Evolutionary conservation across 1,140 invertebrate genomes (phyloP), one percentile per base, ranked within the genome.

Genomic region (Lepidurus arcticus): DNA sequence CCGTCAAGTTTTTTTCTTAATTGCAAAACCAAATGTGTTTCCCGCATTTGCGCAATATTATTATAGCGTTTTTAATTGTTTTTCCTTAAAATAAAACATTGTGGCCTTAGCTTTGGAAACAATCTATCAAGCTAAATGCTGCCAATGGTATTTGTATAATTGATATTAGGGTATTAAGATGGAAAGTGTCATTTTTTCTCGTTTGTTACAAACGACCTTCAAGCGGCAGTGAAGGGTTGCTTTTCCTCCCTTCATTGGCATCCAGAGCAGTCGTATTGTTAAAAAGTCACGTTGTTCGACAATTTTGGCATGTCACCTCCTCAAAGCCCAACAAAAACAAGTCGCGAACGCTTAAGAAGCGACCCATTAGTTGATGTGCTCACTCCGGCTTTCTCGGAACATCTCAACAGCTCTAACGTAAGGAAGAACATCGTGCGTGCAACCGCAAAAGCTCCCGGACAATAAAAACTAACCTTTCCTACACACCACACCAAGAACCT

Each of bases 351-450:
- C 21, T 21, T 65, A 65, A 65, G 53, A 65, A 65, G 53, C 16
- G 53, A 65, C 53, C 53, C 53, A 65, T 65, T 65, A 65, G 53
- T 65, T 65, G n/a, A n/a, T n/a, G 8, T 65, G 53, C n/a, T 65
- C 53, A 65, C 53, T 65, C 53, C n/a, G 4, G 13, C 53, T 65
- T 65, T 7, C 53, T 65, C 1, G 53, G 13, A 65, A 65, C 13
- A 65, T 21, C 53, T 16, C 21, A 21, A 65, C 53, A 21, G 53
- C 21, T 16, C 53, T 6, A 65, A 65, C 53, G 6, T 65, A 65
- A 65, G 13, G 16, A 65, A 34, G 34, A 34, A 34, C 2, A 34
- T 34, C 34, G 34, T 34, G 34, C 4, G 34, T 34, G 34, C 3
- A 34, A 34, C 34, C 34, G 34, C 34, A 34, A 3, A 34, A 34